Percentiles rank a stretch among this genome's conserved stretches.
phyloP scores from a whole-genome alignment of 2,888 invertebrate species.

The Hymenopus coronatus region DNA sequence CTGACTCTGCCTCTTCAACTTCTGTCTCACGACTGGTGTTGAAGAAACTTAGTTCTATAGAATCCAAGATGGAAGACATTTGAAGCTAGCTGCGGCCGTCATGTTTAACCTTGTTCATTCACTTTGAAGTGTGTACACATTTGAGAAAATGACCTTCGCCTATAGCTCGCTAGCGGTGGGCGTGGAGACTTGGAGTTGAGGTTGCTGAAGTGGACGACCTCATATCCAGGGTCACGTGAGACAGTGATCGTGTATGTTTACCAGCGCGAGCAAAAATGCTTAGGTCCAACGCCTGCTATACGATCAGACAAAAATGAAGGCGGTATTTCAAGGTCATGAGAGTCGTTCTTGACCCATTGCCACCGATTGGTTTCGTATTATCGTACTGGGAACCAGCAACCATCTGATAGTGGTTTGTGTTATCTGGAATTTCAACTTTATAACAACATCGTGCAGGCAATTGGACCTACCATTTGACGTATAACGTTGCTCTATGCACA shows the following conservation, averaged over 20 bases:
- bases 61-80: too few relatives aligned
- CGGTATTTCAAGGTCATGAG: neutral
- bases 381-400: too few relatives aligned
- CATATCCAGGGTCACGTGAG: neutral
- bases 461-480: too few relatives aligned
- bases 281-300: neutral
- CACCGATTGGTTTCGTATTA: neutral
- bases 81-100: neutral
- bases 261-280: neutral
- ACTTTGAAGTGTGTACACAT: neutral
- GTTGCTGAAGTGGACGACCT: neutral
- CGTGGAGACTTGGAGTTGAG: neutral
- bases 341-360: neutral
- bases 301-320: neutral
- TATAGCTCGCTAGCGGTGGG: neutral
- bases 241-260: neutral
- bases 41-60: too few relatives aligned
- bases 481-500: too few relatives aligned
- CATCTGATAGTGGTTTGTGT: too few relatives aligned
- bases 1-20: too few relatives aligned
- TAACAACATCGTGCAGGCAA: too few relatives aligned
- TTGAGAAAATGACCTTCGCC: neutral
- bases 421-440: too few relatives aligned
- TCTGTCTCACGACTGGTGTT: too few relatives aligned
- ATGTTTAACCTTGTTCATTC: neutral